Evolutionary conservation across 2,113 vertebrate species (phyloP), one percentile per base, ranked within the genome.

Genomic region (Indicator indicator): DNA sequence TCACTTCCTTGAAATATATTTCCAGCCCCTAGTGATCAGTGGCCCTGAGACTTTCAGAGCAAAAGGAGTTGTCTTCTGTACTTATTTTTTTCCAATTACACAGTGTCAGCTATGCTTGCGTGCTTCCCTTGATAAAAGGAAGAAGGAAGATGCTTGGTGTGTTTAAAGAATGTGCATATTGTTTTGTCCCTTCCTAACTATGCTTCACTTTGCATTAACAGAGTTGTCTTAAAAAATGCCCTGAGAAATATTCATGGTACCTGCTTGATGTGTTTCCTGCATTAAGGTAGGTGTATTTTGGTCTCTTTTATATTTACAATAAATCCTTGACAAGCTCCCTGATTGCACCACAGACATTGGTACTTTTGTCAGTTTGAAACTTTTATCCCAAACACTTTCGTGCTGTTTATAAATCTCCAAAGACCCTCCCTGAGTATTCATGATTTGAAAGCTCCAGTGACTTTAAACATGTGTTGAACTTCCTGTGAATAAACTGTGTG

Each of bases 241-340:
- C 13, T 30, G 56, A 71, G 11, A 20, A 67, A 4, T 0, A 0
- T 55, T 42, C 12, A 30, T 59, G 36, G 20, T 42, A 74, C 16
- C 18, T 55, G 16, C 6, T 87, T 74, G 4, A 0, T 62, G 5
- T 58, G 11, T 63, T 63, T 67, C 11, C 20, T 59, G 14, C 13
- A 78, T 24, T 6, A 55, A 60, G 2, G 2, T 58, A 62, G 17
- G 12, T 71, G 15, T n/a, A 28, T 70, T 62, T 71, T 65, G 2
- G 50, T 46, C 3, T n/a, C 33, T 77, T 80, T 74, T n/a, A 36
- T 55, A 42, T 44, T 69, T 69, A 15, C 40, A 50, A 32, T 54
- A 42, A 70, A 59, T 64, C 36, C 14, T 69, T 18, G 28, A 83
- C 8, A 1, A 3, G 24, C 5, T 42, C 17, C 10, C 15, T 83